A percentile compares a stretch with the other conserved stretches of the same genome.
These are phyloP conservation scores for Penaeus vannamei DNA, from an alignment of 1,140 invertebrate species.

Conservation along the genomic window DNA sequence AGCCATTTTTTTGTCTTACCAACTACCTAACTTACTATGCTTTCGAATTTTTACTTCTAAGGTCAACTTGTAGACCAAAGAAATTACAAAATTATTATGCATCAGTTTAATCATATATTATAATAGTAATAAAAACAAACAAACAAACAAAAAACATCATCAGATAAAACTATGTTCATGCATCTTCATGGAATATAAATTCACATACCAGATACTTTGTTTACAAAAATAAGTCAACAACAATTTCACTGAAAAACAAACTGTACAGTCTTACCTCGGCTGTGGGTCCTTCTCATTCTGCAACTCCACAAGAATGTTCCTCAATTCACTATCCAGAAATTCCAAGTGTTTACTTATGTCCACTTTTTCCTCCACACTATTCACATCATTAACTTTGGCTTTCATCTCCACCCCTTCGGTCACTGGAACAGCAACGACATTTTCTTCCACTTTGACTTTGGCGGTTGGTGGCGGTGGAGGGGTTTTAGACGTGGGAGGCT, in stretches of 20 bases:
- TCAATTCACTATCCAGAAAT: slow-evolving; percentile 64
- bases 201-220: neutral
- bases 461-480: slow-evolving; percentile 18
- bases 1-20: no score
- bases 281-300: slow-evolving; percentile 66
- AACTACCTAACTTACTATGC: no score
- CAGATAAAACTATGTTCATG: no score
- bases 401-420: slow-evolving; percentile 53
- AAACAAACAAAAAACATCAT: no score
- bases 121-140: no score
- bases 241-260: slow-evolving; percentile 2
- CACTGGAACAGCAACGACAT: slow-evolving; percentile 22
- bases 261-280: slow-evolving; percentile 57
- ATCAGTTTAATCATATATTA: no score
- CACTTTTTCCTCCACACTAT: slow-evolving; percentile 59
- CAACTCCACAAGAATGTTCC: slow-evolving; percentile 60
- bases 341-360: slow-evolving; percentile 66
- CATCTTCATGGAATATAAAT: no score
- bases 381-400: slow-evolving; percentile 61
- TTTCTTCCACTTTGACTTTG: slow-evolving; percentile 56
- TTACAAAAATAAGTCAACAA: neutral
- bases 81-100: no score
- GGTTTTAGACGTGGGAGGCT: slow-evolving; percentile 70
- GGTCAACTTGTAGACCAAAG: no score
- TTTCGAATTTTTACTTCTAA: no score